Evolutionary conservation across 2,113 vertebrate species (phyloP).

Genomic region (Neolamprologus brichardi): DNA sequence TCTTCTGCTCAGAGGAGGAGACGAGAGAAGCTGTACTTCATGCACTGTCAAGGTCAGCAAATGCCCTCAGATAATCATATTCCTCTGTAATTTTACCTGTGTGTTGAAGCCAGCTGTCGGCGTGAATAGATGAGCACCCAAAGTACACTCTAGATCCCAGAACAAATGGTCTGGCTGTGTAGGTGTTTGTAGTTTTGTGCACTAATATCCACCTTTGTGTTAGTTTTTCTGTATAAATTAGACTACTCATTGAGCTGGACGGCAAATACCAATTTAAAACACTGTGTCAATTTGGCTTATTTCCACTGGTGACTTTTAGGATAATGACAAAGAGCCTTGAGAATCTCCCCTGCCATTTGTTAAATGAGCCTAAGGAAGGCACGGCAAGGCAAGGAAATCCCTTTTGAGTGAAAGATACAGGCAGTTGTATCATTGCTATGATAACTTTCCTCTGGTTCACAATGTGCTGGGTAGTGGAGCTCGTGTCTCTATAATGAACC

Average conservation of each 20-base stretch:
- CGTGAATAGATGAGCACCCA: slow-evolving; percentile 23
- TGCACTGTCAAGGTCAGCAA: slow-evolving; percentile 58
- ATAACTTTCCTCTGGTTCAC: slow-evolving; percentile 62
- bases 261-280: neutral
- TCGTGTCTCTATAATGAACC: slow-evolving; percentile 71
- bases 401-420: slow-evolving; percentile 62
- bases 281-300: neutral
- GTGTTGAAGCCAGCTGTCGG: slow-evolving; percentile 35
- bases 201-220: neutral
- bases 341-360: slow-evolving; percentile 26
- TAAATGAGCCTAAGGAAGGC: slow-evolving; percentile 43
- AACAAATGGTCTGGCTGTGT: slow-evolving; percentile 1
- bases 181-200: neutral
- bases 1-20: slow-evolving; percentile 20
- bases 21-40: slow-evolving; percentile 18
- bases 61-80: slow-evolving; percentile 62
- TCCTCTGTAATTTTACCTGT: slow-evolving; percentile 62
- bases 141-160: neutral
- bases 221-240: neutral
- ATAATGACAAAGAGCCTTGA: slow-evolving; percentile 36
- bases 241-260: neutral
- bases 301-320: neutral
- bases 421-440: slow-evolving; percentile 61
- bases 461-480: slow-evolving; percentile 54
- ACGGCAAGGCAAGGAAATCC: slow-evolving; percentile 50